Percentiles rank a stretch among this genome's conserved stretches.
Evolutionary conservation across 2,888 invertebrate species (phyloP).

Genomic region (Caradrina kadenii): DNA sequence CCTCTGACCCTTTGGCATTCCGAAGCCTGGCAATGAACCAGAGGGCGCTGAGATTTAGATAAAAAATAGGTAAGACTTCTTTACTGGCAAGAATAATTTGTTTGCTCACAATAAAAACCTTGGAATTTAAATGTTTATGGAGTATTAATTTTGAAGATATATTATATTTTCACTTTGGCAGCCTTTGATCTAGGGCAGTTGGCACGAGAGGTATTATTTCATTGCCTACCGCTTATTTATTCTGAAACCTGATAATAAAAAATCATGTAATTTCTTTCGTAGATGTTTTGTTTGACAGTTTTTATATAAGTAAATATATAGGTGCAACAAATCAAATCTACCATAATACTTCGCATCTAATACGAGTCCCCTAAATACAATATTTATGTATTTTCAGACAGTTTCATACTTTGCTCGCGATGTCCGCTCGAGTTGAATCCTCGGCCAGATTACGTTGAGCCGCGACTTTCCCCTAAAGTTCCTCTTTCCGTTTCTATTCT

Average conservation of each 20-base stretch:
- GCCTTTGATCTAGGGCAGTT: slow-evolving; percentile 53
- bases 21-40: slow-evolving; percentile 16
- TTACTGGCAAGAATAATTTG: slow-evolving; percentile 17
- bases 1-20: slow-evolving; percentile 1
- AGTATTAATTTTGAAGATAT: slow-evolving; percentile 32
- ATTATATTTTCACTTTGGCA: slow-evolving; percentile 49
- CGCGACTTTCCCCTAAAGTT: slow-evolving; percentile 67
- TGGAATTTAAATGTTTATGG: slow-evolving; percentile 24
- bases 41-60: slow-evolving; percentile 1
- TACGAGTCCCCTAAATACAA: slow-evolving; percentile 84
- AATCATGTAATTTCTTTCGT: not conserved
- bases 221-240: slow-evolving; percentile 11
- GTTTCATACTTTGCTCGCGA: slow-evolving; percentile 87
- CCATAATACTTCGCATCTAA: slow-evolving; percentile 67
- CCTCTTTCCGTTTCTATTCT: slow-evolving; percentile 69
- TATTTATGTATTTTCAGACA: slow-evolving; percentile 90
- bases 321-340: slow-evolving; percentile 66
- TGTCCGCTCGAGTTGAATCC: slow-evolving; percentile 81
- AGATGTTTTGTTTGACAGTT: slow-evolving; percentile 29
- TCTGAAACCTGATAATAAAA: slow-evolving; percentile 1
- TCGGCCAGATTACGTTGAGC: slow-evolving; percentile 77
- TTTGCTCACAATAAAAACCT: slow-evolving; percentile 27
- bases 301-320: slow-evolving; percentile 46
- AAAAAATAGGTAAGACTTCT: not conserved
- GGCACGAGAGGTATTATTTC: slow-evolving; percentile 40